Conservation (phyloP, 1,140 invertebrate genomes). For the Panagrolaimus sp. region DNA sequence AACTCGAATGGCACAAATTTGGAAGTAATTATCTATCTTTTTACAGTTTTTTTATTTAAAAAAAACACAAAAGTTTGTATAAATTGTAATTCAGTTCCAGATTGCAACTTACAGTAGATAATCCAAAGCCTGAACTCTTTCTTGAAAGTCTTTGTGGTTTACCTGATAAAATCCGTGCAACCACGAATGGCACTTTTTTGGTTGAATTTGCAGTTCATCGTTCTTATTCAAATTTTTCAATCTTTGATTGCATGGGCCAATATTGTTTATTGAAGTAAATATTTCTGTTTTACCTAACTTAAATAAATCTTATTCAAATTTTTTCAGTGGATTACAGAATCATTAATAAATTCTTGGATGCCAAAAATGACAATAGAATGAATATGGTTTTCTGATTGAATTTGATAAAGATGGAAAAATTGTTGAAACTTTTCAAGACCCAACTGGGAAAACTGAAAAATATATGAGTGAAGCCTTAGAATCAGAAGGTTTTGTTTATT, state of each 20-base stretch:
- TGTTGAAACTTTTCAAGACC: slow-evolving; percentile 8
- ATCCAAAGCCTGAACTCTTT: background rate
- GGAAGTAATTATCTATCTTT: no score
- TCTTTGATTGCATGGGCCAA: background rate
- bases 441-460: background rate
- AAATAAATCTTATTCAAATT: background rate
- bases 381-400: background rate
- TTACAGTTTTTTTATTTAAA: no score
- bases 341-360: background rate
- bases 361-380: background rate
- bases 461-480: slow-evolving; percentile 8
- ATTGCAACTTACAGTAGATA: background rate
- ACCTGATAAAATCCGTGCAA: background rate
- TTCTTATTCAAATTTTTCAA: background rate
- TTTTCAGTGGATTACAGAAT: background rate
- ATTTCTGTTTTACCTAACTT: background rate
- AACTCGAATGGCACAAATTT: slow-evolving; percentile 3
- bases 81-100: no score
- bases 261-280: background rate
- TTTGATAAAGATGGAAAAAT: background rate
- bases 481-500: background rate
- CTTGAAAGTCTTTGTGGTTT: background rate
- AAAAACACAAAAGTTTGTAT: no score
- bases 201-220: background rate
- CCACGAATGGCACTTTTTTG: background rate